Conservation (phyloP, 2,797 vertebrate genomes). For the Pachyuromys duprasi region DNA sequence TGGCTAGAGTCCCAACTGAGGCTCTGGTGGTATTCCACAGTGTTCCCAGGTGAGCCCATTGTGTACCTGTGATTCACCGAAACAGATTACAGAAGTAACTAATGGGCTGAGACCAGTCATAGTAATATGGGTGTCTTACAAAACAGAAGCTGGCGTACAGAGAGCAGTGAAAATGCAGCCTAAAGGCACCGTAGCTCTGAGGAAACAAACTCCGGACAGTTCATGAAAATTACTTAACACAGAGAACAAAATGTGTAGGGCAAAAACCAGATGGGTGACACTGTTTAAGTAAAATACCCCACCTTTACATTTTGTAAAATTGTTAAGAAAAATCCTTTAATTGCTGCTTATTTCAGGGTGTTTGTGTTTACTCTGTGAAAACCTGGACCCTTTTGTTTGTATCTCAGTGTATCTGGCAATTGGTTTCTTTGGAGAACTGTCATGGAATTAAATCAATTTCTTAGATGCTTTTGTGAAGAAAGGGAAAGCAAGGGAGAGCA, state of each 20-base stretch:
- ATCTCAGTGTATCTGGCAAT: conserved; percentile 19
- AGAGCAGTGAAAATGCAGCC: not conserved
- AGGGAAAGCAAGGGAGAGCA: not conserved
- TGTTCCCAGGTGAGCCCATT: not conserved
- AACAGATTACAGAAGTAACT: not conserved
- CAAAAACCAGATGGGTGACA: not conserved
- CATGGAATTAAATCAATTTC: conserved; percentile 69
- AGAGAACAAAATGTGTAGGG: not conserved
- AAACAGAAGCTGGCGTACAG: not conserved
- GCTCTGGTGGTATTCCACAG: not conserved
- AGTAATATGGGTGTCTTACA: not conserved
- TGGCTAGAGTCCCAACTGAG: not conserved
- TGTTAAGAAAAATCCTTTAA: conserved; percentile 29
- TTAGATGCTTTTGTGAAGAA: conserved; percentile 57
- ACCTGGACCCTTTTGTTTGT: conserved; percentile 40
- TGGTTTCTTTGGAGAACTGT: conserved; percentile 61
- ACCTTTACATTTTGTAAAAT: conserved; percentile 41
- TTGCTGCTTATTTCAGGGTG: not conserved
- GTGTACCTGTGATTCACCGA: not conserved
- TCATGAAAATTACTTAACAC: not conserved
- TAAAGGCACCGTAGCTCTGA: not conserved
- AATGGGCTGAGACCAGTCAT: not conserved
- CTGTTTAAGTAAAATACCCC: conserved; percentile 41
- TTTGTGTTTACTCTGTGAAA: conserved; percentile 4
- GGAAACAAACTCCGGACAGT: not conserved